Conservation (phyloP, 2,888 invertebrate genomes). For the Tipula lateralis region DNA sequence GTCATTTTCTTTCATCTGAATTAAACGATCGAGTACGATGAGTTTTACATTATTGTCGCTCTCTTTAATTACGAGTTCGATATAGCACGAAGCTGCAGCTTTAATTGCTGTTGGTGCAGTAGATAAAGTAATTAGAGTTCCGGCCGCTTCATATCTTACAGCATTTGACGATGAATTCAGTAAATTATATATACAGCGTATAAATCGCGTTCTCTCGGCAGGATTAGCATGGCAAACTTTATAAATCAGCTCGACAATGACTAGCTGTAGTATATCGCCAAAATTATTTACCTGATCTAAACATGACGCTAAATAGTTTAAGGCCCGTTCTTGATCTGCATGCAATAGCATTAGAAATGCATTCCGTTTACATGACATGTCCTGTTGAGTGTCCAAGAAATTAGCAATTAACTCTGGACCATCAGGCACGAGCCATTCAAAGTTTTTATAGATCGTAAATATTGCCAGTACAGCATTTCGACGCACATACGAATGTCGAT, state of each 20-base stretch:
- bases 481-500: slow-evolving; percentile 96
- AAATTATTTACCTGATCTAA: slow-evolving; percentile 92
- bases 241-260: slow-evolving; percentile 98
- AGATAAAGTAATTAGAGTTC: slow-evolving; percentile 95
- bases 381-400: slow-evolving; percentile 93
- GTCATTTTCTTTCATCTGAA: slow-evolving; percentile 78
- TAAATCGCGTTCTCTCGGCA: slow-evolving; percentile 91
- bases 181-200: slow-evolving; percentile 96
- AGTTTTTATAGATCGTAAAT: slow-evolving; percentile 97
- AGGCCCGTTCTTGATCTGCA: slow-evolving; percentile 90
- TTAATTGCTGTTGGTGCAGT: slow-evolving; percentile 96
- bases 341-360: slow-evolving; percentile 98
- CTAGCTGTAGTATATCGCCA: slow-evolving; percentile 95
- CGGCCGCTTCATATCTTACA: slow-evolving; percentile 97
- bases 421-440: slow-evolving; percentile 97
- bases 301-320: slow-evolving; percentile 87
- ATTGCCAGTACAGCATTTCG: slow-evolving; percentile 98
- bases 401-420: slow-evolving; percentile 94
- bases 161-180: slow-evolving; percentile 93
- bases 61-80: slow-evolving; percentile 98
- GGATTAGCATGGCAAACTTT: slow-evolving; percentile 98
- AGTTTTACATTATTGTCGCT: slow-evolving; percentile 99
- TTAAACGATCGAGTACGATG: slow-evolving; percentile 90
- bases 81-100: slow-evolving; percentile 97
- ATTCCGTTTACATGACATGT: slow-evolving; percentile 98